phyloP scores from a whole-genome alignment of 2,113 vertebrate species.

The Clinocottus analis region DNA sequence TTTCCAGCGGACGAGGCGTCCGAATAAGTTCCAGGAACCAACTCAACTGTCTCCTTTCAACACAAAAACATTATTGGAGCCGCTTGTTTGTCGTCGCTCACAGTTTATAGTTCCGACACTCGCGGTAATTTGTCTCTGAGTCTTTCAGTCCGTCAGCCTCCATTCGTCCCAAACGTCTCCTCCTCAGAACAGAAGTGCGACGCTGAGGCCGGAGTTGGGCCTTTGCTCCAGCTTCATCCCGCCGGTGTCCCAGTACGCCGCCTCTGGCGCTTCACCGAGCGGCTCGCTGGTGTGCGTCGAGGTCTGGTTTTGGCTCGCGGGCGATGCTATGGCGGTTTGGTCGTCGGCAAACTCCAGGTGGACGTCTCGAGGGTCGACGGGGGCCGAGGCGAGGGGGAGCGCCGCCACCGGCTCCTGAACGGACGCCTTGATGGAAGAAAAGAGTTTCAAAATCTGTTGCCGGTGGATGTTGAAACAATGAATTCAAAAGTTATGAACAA shows the following conservation, averaged over 20 bases:
- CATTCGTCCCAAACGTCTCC: no score
- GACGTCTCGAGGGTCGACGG: constrained; percentile 50
- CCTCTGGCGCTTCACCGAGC: background rate
- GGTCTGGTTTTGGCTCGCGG: background rate
- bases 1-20: background rate
- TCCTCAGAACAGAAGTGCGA: constrained; percentile 21
- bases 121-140: background rate
- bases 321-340: constrained; percentile 39
- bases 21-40: background rate
- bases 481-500: no score
- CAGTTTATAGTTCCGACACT: background rate
- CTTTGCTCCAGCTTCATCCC: constrained; percentile 5
- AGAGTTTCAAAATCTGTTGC: background rate
- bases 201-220: constrained; percentile 26
- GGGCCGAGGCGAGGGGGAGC: constrained; percentile 22
- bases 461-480: no score
- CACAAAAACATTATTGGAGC: background rate
- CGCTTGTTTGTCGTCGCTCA: no score
- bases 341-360: constrained; percentile 61
- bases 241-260: constrained; percentile 28
- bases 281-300: background rate
- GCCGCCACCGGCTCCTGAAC: constrained; percentile 31
- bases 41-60: background rate
- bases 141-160: constrained; percentile 11
- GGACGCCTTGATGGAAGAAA: constrained; percentile 22